Conservation (phyloP, 2,113 vertebrate species). For the Machaerirhynchus nigripectus region DNA sequence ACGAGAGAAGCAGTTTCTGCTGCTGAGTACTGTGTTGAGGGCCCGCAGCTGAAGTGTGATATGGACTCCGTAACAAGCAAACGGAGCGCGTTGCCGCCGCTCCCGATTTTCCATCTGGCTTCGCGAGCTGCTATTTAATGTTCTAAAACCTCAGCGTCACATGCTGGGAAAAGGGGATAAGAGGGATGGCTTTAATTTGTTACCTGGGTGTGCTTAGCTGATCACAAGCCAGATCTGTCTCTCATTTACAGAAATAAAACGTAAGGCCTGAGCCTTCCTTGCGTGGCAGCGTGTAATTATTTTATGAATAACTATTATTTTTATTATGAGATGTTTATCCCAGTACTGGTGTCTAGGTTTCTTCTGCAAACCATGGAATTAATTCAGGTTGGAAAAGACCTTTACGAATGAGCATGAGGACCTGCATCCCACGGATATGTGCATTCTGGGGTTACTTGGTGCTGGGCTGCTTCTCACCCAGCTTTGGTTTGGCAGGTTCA, state of each 20-base stretch:
- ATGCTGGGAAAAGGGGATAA: not conserved
- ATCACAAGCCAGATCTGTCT: slow-evolving; percentile 15
- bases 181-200: not conserved
- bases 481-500: not conserved
- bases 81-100: rapidly evolving
- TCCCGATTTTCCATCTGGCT: not conserved
- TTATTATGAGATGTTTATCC: not conserved
- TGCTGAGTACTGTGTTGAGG: not conserved
- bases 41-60: rapidly evolving
- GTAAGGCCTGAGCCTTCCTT: not conserved
- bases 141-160: not conserved
- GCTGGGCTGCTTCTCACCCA: not conserved
- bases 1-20: not conserved
- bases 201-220: not conserved
- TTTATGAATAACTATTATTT: not conserved
- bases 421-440: rapidly evolving
- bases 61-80: not conserved
- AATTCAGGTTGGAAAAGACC: not conserved
- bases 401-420: rapidly evolving
- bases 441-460: not conserved
- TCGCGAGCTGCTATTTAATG: not conserved
- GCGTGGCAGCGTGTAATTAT: not conserved
- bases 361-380: not conserved
- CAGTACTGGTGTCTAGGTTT: rapidly evolving
- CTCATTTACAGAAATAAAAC: slow-evolving; percentile 49